Conservation (phyloP, 2,888 invertebrate genomes). For the Nomada lathburiana region DNA sequence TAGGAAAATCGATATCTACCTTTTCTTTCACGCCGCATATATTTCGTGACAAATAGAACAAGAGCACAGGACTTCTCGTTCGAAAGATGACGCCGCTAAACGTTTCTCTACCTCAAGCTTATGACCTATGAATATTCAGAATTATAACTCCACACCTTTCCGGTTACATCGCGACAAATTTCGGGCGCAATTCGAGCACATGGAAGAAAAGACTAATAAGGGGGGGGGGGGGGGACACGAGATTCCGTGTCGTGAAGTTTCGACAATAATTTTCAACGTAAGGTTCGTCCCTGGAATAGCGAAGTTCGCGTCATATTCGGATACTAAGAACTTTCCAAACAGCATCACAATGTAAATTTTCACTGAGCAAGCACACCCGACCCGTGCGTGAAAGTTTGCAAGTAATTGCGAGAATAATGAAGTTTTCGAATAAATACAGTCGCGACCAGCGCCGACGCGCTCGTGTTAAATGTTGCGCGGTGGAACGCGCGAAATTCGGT, state of each 20-base stretch:
- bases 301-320: slow-evolving; percentile 37
- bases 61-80: neutral
- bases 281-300: slow-evolving; percentile 4
- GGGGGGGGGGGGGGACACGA: neutral
- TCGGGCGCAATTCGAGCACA: neutral
- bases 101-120: neutral
- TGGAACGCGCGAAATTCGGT: slow-evolving; percentile 17
- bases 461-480: slow-evolving; percentile 7
- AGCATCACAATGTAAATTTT: slow-evolving; percentile 38
- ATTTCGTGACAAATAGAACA: neutral
- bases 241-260: slow-evolving; percentile 32
- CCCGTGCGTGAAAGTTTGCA: slow-evolving; percentile 28
- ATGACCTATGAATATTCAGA: slow-evolving; percentile 44
- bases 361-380: slow-evolving; percentile 3
- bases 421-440: slow-evolving; percentile 45
- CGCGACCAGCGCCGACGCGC: neutral
- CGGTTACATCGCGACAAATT: slow-evolving; percentile 16
- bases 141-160: slow-evolving; percentile 24
- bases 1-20: slow-evolving; percentile 32
- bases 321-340: slow-evolving; percentile 29
- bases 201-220: neutral
- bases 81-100: neutral
- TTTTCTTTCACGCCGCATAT: neutral
- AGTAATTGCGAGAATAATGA: slow-evolving; percentile 44
- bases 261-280: slow-evolving; percentile 36